A percentile compares a stretch with the other conserved stretches of the same genome.
Evolutionary conservation across 2,888 invertebrate species (phyloP).

Genomic region (Tinea semifulvella): DNA sequence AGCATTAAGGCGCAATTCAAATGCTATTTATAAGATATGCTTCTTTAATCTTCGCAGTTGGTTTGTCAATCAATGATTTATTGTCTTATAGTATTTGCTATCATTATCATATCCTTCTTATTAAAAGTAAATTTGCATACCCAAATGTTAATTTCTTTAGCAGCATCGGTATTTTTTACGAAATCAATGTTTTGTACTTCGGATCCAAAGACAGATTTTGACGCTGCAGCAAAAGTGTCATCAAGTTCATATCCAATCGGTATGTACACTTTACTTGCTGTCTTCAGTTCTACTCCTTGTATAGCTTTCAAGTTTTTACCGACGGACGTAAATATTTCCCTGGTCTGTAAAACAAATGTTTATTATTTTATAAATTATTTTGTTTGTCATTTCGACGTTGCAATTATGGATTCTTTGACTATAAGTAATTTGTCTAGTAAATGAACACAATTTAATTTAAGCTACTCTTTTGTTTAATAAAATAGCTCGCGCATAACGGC

Average conservation of each 20-base stretch:
- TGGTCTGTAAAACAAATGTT: constrained; percentile 38
- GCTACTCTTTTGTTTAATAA: too few relatives aligned
- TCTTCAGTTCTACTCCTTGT: constrained; percentile 61
- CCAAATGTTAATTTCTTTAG: constrained; percentile 78
- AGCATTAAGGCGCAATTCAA: too few relatives aligned
- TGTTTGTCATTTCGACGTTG: too few relatives aligned
- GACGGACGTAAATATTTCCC: constrained; percentile 30
- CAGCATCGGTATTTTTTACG: constrained; percentile 39
- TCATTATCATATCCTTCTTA: background rate
- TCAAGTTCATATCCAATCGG: constrained; percentile 56
- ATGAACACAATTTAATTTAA: too few relatives aligned
- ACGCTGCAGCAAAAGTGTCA: constrained; percentile 58
- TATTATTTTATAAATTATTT: too few relatives aligned
- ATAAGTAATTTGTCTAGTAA: too few relatives aligned
- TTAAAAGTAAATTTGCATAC: constrained; percentile 34
- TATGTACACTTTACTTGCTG: constrained; percentile 76
- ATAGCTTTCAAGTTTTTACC: constrained; percentile 29
- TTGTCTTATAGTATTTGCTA: too few relatives aligned
- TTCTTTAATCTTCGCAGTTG: too few relatives aligned
- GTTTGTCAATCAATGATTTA: too few relatives aligned
- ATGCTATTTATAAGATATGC: too few relatives aligned
- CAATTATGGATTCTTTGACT: too few relatives aligned
- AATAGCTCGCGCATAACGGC: too few relatives aligned
- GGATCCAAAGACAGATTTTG: constrained; percentile 67
- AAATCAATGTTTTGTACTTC: constrained; percentile 73